Conservation (phyloP, 2,113 vertebrate genomes). For the Casuarius casuarius region DNA sequence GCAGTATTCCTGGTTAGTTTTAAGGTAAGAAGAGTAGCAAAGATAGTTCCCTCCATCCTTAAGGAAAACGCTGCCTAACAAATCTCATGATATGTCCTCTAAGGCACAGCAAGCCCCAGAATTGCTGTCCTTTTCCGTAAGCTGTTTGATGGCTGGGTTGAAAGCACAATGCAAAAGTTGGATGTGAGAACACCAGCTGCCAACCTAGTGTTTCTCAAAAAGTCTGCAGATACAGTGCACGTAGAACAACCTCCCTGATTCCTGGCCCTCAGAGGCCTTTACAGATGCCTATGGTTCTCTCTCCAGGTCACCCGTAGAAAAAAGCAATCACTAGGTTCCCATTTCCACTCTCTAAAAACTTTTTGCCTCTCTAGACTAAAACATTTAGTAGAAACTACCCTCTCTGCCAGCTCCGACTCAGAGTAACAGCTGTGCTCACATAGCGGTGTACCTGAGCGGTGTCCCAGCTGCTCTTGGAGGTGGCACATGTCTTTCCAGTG, state of each 20-base stretch:
- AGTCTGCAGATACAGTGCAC: neutral
- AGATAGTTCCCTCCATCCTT: neutral
- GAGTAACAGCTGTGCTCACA: accelerated
- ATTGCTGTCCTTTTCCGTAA: neutral
- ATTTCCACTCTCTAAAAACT: neutral
- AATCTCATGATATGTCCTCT: neutral
- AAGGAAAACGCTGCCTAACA: neutral
- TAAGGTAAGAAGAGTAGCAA: neutral
- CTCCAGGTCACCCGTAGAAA: neutral
- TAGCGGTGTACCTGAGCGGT: neutral
- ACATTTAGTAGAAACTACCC: neutral
- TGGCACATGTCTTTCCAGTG: accelerated
- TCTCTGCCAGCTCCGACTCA: accelerated
- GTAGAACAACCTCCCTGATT: neutral
- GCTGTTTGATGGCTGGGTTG: neutral
- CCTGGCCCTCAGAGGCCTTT: neutral
- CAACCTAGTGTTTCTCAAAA: neutral
- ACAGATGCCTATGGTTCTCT: accelerated
- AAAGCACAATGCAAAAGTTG: neutral
- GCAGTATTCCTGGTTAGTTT: neutral
- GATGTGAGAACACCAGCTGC: neutral
- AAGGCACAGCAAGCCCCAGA: too few species aligned
- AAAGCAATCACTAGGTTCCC: neutral
- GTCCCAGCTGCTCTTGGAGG: accelerated
- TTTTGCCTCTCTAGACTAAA: neutral